Percentiles rank a stretch among this genome's conserved stretches.
Conservation (phyloP, 2,888 invertebrate species). For the Falcaria lacertinaria region DNA sequence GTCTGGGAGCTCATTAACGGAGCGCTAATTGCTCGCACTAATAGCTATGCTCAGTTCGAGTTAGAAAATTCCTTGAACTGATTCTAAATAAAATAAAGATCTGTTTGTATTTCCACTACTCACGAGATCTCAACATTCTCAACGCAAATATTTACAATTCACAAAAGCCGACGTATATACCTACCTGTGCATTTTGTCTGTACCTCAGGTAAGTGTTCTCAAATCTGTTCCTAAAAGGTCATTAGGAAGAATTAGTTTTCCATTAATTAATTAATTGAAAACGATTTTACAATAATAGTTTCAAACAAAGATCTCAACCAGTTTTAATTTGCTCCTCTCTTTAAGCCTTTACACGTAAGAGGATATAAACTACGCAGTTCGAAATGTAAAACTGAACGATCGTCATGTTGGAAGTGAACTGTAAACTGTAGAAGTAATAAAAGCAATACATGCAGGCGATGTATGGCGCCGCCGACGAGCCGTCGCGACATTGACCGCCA, state of each 20-base stretch:
- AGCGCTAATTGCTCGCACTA: constrained; percentile 71
- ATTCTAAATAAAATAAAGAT: constrained; percentile 57
- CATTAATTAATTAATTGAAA: too few species aligned
- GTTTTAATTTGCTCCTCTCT: too few species aligned
- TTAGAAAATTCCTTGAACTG: constrained; percentile 69
- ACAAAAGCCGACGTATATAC: too few species aligned
- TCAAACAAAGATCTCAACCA: too few species aligned
- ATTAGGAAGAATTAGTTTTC: too few species aligned
- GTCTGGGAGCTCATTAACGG: constrained; percentile 67
- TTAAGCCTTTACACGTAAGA: too few species aligned
- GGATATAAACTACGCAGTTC: too few species aligned
- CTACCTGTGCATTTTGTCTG: background rate
- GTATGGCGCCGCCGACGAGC: constrained; percentile 54
- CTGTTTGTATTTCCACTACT: constrained; percentile 33
- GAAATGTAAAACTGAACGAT: too few species aligned
- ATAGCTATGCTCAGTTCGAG: constrained; percentile 57
- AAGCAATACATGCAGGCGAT: constrained; percentile 58
- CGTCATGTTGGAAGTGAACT: constrained; percentile 21
- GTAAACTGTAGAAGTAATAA: constrained; percentile 42
- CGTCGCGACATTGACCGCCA: constrained; percentile 78
- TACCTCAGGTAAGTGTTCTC: background rate
- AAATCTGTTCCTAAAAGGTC: too few species aligned
- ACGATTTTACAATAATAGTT: too few species aligned
- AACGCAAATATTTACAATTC: background rate
- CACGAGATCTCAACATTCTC: background rate